Evolutionary conservation across 2,113 vertebrate species (phyloP).

Genomic region (Jaculus jaculus): DNA sequence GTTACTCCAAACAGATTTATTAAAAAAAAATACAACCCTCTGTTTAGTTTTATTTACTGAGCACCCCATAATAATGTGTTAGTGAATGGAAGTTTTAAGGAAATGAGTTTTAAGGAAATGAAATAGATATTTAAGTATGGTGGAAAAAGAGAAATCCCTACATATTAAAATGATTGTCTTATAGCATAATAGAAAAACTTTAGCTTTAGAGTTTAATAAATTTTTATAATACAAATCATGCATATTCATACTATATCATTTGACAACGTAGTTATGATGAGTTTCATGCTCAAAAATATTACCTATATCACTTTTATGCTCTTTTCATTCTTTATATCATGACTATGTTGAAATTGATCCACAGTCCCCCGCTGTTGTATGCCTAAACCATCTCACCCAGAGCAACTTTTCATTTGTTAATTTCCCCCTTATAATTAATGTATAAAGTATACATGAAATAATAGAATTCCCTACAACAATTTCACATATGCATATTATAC

Average conservation of each 20-base stretch:
- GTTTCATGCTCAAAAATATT: not conserved
- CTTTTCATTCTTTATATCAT: slow-evolving; percentile 31
- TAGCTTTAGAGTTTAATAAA: too few relatives aligned
- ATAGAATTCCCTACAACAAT: not conserved
- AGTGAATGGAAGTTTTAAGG: slow-evolving; percentile 3
- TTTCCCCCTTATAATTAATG: not conserved
- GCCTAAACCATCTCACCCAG: not conserved
- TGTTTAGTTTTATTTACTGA: slow-evolving; percentile 18
- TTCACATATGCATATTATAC: not conserved
- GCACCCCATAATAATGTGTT: not conserved
- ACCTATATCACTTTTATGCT: not conserved
- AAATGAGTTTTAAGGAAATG: not conserved
- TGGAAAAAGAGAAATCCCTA: not conserved
- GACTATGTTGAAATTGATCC: slow-evolving; percentile 15
- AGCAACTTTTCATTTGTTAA: slow-evolving; percentile 33
- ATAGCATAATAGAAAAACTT: not conserved
- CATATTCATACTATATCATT: not conserved
- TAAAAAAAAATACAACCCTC: not conserved
- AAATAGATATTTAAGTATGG: not conserved
- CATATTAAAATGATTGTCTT: slow-evolving; percentile 3
- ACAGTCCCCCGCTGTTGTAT: not conserved
- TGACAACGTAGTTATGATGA: slow-evolving; percentile 1
- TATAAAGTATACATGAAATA: not conserved
- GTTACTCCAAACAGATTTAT: slow-evolving; percentile 1
- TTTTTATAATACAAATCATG: not conserved